phyloP scores from a whole-genome alignment of 2,888 invertebrate genomes.

The Diaprepes abbreviatus region DNA sequence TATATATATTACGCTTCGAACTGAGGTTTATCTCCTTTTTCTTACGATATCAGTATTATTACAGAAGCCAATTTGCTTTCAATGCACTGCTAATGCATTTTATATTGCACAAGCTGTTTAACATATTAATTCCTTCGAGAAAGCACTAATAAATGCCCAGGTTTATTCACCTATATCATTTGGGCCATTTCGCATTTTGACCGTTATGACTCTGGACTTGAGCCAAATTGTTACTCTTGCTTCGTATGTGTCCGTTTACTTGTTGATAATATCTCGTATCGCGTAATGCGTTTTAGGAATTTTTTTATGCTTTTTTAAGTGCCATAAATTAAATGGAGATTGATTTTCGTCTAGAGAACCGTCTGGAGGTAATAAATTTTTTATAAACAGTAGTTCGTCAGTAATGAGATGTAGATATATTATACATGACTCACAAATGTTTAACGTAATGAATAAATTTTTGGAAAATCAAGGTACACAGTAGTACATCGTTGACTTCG shows the following conservation, averaged over 20 bases:
- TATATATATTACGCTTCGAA: no score
- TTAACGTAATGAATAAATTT: no score
- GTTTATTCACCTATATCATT: constrained; percentile 42
- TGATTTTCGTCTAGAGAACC: background rate
- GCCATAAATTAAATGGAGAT: constrained; percentile 8
- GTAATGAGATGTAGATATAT: no score
- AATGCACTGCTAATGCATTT: no score
- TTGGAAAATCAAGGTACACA: no score
- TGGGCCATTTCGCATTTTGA: constrained; percentile 39
- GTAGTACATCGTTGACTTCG: no score
- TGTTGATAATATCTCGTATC: constrained; percentile 34
- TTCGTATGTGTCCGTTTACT: constrained; percentile 22
- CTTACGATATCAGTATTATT: no score
- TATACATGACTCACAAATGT: no score
- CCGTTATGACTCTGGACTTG: constrained; percentile 26
- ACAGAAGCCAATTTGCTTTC: no score
- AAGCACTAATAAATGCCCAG: constrained; percentile 20
- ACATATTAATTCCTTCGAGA: background rate
- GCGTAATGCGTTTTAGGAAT: constrained; percentile 11
- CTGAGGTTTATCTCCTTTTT: no score
- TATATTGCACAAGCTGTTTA: no score
- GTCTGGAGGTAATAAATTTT: background rate
- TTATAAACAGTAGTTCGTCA: no score
- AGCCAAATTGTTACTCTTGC: constrained; percentile 37
- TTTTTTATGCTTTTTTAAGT: constrained; percentile 18